Evolutionary conservation across 2,888 invertebrate species (phyloP), one percentile per base, ranked within the genome.

Genomic region (Agonopterix heracliana): DNA sequence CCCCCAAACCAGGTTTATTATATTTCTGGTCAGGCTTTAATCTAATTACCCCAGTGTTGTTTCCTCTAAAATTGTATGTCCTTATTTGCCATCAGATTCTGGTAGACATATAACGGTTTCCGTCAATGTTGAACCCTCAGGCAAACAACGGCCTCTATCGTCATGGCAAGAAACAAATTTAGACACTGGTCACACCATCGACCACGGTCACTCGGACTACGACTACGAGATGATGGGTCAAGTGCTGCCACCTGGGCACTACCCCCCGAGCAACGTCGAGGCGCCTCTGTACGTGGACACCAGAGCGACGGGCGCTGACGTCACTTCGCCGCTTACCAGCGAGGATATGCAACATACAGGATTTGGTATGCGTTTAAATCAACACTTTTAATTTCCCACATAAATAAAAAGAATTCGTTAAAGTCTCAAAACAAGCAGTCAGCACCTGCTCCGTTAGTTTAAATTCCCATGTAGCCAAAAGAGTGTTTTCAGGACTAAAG

Each of bases 161-260:
- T 91, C 93, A 0, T 97, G 97, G 95, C 90, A 95, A 49, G 97
- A 97, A 81, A 97, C 97, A 0, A 97, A 98, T 80, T 82, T 98
- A 34, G 97, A 97, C 74, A 93, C 95, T 0, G 93, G 95, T 68
- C 90, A 92, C 52, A 93, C 94, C 0, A 88, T 92, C 47, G 96
- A 96, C 71, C 93, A 93, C 60, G 93, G 92, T 2, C 79, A 85
- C 9, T 78, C 90, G 35, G 83, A 85, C 35, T 84, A 71, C 58
- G 76, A 75, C 9, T 84, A 71, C 58, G 74, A 74, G 11, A 66
- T 71, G 13, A 66, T 71, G 13, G 65, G 74, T 1, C 63, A 63
- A 0, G 53, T 78, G 2, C 50, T 74, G 40, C 75, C 76, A 0
- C 78, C 82, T 0, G 78, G 79, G 0, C 81, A 84, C 49, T 84